Percentiles rank a stretch among this genome's conserved stretches.
Evolutionary conservation across 2,797 vertebrate genomes (phyloP).

Genomic region (Microctenopoma lineatum): DNA sequence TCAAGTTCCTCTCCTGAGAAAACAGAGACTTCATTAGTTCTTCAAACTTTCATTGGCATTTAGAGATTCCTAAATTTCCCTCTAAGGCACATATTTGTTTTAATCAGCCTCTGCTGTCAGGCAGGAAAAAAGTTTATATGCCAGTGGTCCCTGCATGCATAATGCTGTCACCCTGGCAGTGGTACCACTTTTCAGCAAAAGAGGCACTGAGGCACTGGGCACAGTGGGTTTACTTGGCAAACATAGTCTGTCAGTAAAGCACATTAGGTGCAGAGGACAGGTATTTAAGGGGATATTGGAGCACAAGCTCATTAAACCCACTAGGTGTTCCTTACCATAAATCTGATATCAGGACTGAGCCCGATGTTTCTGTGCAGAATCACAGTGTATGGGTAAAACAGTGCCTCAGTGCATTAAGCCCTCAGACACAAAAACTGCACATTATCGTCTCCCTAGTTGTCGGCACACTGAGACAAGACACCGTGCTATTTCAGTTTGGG

Average conservation of each 20-base stretch:
- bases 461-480: conserved; percentile 21
- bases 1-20: conserved; percentile 28
- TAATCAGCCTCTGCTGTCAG: conserved; percentile 63
- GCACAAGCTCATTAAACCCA: conserved; percentile 57
- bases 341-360: conserved; percentile 43
- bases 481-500: conserved; percentile 30
- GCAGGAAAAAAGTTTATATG: conserved; percentile 58
- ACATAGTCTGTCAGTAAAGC: conserved; percentile 33
- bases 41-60: conserved; percentile 65
- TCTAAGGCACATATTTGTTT: conserved; percentile 66
- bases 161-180: conserved; percentile 69
- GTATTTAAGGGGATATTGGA: conserved; percentile 27
- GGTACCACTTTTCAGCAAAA: conserved; percentile 58
- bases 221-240: conserved; percentile 44
- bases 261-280: conserved; percentile 63
- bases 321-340: conserved; percentile 35
- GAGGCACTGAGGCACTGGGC: conserved; percentile 36
- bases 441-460: conserved; percentile 20
- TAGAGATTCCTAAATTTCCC: conserved; percentile 55
- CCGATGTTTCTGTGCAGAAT: conserved; percentile 13
- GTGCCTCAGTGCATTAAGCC: conserved; percentile 24
- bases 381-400: conserved; percentile 26
- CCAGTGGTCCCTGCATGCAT: conserved; percentile 56
- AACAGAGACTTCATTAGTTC: conserved; percentile 45
- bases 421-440: conserved; percentile 8